These are phyloP conservation scores for Mallateleia sp. DNA, from an alignment of 2,888 invertebrate genomes.

Conservation along the genomic window DNA sequence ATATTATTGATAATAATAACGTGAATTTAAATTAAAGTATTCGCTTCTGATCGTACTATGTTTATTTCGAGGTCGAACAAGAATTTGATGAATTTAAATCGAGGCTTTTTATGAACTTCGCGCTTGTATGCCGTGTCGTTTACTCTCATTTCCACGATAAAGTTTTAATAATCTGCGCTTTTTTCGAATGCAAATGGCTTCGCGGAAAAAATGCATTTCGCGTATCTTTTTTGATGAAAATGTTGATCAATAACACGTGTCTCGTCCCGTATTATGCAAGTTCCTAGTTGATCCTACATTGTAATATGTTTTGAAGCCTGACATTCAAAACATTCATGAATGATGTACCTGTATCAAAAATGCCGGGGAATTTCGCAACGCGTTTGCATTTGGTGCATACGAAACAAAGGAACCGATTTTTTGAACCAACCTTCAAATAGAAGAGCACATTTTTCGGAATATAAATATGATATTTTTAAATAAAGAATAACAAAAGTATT, in stretches of 20 bases:
- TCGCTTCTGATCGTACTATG: too few relatives aligned
- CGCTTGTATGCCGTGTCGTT: too few relatives aligned
- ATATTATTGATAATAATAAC: too few relatives aligned
- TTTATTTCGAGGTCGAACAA: too few relatives aligned
- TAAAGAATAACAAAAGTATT: background rate
- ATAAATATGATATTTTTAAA: background rate
- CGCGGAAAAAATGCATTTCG: background rate
- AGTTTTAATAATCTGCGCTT: too few relatives aligned
- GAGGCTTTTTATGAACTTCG: too few relatives aligned
- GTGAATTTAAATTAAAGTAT: too few relatives aligned
- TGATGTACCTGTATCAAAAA: conserved; percentile 30
- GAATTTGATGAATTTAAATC: too few relatives aligned
- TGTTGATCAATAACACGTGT: conserved; percentile 30
- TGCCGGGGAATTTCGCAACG: conserved; percentile 25
- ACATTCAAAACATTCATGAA: conserved; percentile 57
- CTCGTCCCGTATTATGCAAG: conserved; percentile 4
- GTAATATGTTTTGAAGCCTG: conserved; percentile 46
- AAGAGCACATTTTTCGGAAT: conserved; percentile 23
- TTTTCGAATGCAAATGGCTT: conserved; percentile 23
- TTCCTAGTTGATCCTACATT: conserved; percentile 5
- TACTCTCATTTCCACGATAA: too few relatives aligned
- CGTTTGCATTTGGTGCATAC: conserved; percentile 38
- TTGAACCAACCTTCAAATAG: conserved; percentile 29
- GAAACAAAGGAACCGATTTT: conserved; percentile 34
- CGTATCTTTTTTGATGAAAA: conserved; percentile 3